A percentile compares a stretch with the other conserved stretches of the same genome.
These are phyloP conservation scores for Anneissia japonica DNA, from an alignment of 35 echinoderm and acorn worm species.

Conservation along the genomic window DNA sequence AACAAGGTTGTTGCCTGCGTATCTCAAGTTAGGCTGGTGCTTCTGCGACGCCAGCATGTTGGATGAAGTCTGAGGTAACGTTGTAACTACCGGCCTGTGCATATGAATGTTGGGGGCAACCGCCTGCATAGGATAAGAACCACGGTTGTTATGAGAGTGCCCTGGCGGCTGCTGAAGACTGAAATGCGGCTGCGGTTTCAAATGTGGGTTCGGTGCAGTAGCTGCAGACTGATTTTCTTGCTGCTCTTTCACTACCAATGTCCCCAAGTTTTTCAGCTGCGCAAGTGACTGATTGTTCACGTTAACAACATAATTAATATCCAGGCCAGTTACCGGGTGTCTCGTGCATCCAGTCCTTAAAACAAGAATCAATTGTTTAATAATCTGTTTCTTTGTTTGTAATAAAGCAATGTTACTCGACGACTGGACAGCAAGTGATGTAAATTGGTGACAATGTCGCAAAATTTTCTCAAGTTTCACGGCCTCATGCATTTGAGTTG, in stretches of 20 bases:
- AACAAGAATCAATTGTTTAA: slow-evolving; percentile 57
- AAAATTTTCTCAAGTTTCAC: slow-evolving; percentile 45
- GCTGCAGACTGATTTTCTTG: neutral
- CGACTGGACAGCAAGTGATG: slow-evolving; percentile 12
- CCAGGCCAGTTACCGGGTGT: slow-evolving; percentile 58
- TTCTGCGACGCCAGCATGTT: neutral
- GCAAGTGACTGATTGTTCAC: neutral
- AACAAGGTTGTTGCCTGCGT: neutral
- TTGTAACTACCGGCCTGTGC: neutral
- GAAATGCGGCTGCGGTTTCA: neutral
- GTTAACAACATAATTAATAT: slow-evolving; percentile 58
- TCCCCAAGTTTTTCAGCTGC: neutral
- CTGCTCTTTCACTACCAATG: neutral
- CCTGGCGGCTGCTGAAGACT: neutral
- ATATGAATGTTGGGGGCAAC: neutral
- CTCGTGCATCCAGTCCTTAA: slow-evolving; percentile 45
- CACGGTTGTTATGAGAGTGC: neutral
- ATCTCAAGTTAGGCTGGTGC: neutral
- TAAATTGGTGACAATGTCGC: slow-evolving; percentile 48
- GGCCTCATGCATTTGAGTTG: slow-evolving; percentile 54
- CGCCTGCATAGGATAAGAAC: neutral
- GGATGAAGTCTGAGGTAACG: neutral
- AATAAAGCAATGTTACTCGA: slow-evolving; percentile 54
- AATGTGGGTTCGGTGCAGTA: neutral
- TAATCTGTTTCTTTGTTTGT: slow-evolving; percentile 46